These are phyloP conservation scores for Poecilus cupreus DNA, from an alignment of 2,888 invertebrate genomes.

Conservation along the genomic window DNA sequence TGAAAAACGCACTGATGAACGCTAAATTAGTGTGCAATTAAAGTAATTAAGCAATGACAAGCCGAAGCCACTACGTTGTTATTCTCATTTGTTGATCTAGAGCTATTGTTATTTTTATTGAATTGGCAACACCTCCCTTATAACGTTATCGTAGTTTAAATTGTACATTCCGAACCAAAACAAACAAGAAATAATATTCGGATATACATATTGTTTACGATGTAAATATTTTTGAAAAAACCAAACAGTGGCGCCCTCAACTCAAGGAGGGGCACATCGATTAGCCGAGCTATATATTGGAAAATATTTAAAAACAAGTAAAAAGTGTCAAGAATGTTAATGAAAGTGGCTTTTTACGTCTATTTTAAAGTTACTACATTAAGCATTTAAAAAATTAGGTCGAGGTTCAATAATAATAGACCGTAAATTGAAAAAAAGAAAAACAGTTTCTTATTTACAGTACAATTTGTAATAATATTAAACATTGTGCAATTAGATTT, in stretches of 20 bases:
- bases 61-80: background rate
- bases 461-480: slow-evolving; percentile 35
- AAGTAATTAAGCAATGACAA: background rate
- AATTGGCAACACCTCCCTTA: too few species aligned
- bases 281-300: too few species aligned
- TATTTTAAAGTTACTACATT: slow-evolving; percentile 36
- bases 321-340: slow-evolving; percentile 7
- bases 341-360: slow-evolving; percentile 19
- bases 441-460: slow-evolving; percentile 33
- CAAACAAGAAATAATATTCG: too few species aligned
- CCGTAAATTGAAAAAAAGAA: slow-evolving; percentile 39
- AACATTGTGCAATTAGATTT: slow-evolving; percentile 25
- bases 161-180: too few species aligned
- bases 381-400: slow-evolving; percentile 25
- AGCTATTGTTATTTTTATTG: background rate
- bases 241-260: too few species aligned
- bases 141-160: too few species aligned
- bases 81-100: background rate
- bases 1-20: background rate
- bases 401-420: slow-evolving; percentile 29
- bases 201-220: too few species aligned
- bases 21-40: slow-evolving; percentile 6
- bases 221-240: too few species aligned
- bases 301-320: background rate
- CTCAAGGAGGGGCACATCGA: too few species aligned